A percentile compares a stretch with the other conserved stretches of the same genome.
These are phyloP conservation scores for Mastomys natalensis DNA, from an alignment of 2,113 vertebrate species.

Conservation along the genomic window DNA sequence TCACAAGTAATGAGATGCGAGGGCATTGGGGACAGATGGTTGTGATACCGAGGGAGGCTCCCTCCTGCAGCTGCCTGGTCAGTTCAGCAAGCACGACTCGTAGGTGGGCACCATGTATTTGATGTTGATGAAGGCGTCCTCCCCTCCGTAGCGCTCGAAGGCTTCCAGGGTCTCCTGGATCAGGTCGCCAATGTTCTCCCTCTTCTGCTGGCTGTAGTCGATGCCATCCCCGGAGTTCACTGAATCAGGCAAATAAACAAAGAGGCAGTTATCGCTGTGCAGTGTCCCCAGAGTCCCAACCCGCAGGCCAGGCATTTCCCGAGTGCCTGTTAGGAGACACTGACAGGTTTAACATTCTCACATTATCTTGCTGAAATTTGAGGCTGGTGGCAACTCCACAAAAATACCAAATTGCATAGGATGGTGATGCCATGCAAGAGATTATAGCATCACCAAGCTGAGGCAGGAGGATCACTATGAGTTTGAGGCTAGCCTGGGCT, in stretches of 20 bases:
- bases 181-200: constrained; percentile 94
- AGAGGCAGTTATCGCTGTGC: background rate
- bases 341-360: background rate
- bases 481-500: background rate
- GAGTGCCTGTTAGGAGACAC: background rate
- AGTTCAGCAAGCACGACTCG: constrained; percentile 92
- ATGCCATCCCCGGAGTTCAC: constrained; percentile 94
- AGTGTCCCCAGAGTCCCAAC: background rate
- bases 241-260: constrained; percentile 82
- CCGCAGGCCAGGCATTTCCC: background rate
- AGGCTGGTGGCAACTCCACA: background rate
- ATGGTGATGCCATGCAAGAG: background rate
- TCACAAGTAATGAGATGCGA: constrained; percentile 80
- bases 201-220: constrained; percentile 94
- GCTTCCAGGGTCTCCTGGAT: constrained; percentile 95
- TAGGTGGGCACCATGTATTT: constrained; percentile 99
- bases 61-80: constrained; percentile 36
- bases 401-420: background rate
- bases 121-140: constrained; percentile 95
- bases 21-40: constrained; percentile 63
- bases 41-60: constrained; percentile 62
- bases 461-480: background rate
- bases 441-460: background rate
- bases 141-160: constrained; percentile 94
- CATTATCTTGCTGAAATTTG: background rate